These are phyloP conservation scores for rabbit (Oryctolagus cuniculus) DNA, from an alignment of 2,113 vertebrate species.

Conservation along the genomic window DNA sequence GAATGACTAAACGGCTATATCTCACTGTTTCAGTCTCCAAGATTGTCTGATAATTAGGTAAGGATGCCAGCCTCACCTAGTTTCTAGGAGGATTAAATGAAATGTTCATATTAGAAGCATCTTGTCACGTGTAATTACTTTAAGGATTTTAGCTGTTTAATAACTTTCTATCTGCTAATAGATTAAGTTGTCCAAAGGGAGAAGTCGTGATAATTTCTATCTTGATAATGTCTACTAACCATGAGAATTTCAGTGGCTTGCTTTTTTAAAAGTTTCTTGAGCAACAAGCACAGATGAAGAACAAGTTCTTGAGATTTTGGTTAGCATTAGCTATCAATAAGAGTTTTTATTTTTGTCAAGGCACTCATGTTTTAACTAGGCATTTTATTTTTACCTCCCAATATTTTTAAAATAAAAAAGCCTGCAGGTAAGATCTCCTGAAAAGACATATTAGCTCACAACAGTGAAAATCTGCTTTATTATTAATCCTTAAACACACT, in stretches of 20 bases:
- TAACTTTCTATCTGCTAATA: background rate
- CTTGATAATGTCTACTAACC: background rate
- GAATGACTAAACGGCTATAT: background rate
- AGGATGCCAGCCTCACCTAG: background rate
- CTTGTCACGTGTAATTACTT: background rate
- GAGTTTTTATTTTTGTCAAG: background rate
- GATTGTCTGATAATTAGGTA: background rate
- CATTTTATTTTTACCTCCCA: background rate
- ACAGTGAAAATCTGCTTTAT: background rate
- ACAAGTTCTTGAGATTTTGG: background rate
- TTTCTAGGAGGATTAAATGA: background rate
- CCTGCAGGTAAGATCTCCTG: background rate
- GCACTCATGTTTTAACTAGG: background rate
- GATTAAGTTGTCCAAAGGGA: background rate
- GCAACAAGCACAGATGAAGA: background rate
- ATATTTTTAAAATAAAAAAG: background rate
- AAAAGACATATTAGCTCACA: background rate
- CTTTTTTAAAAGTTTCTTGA: background rate
- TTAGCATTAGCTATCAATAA: background rate
- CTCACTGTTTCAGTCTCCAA: background rate
- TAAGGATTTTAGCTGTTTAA: background rate
- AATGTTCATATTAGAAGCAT: background rate
- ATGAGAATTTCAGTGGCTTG: background rate
- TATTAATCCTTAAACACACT: background rate
- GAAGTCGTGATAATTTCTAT: slow-evolving; percentile 1